phyloP scores from a whole-genome alignment of 2,113 vertebrate species.

The Meles meles region DNA sequence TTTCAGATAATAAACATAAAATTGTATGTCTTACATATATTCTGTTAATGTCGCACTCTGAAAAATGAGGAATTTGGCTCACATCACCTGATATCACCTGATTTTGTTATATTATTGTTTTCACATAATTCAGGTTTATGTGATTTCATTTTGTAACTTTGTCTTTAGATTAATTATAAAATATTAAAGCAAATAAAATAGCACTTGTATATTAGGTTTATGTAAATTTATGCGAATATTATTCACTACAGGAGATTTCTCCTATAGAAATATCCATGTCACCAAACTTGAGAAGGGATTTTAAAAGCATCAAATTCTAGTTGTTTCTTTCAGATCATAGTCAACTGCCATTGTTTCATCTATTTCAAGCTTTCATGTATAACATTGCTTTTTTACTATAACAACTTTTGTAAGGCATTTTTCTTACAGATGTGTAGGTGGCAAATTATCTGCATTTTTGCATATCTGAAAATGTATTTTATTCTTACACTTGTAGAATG shows the following conservation, averaged over 20 bases:
- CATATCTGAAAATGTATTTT: constrained; percentile 56
- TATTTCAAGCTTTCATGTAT: constrained; percentile 14
- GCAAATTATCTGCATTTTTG: constrained; percentile 55
- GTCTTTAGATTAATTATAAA: constrained; percentile 36
- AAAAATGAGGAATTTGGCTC: constrained; percentile 32
- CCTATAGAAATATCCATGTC: background rate
- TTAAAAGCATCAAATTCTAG: constrained; percentile 11
- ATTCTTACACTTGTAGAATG: constrained; percentile 46
- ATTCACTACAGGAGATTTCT: background rate
- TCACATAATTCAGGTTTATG: constrained; percentile 23
- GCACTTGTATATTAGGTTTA: background rate
- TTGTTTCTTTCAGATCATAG: background rate
- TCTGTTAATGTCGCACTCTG: background rate
- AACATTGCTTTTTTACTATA: constrained; percentile 23
- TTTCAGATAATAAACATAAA: constrained; percentile 23
- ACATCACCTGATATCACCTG: background rate
- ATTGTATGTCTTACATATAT: background rate
- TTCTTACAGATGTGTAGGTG: constrained; percentile 30
- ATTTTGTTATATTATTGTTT: constrained; percentile 44
- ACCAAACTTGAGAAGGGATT: constrained; percentile 28
- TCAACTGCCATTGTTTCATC: constrained; percentile 34
- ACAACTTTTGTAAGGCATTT: constrained; percentile 49
- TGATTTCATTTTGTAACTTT: constrained; percentile 36
- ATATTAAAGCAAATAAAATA: constrained; percentile 41
- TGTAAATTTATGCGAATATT: constrained; percentile 48